Conservation (phyloP, 2,797 vertebrate species). For the Anolis apletophallus region DNA sequence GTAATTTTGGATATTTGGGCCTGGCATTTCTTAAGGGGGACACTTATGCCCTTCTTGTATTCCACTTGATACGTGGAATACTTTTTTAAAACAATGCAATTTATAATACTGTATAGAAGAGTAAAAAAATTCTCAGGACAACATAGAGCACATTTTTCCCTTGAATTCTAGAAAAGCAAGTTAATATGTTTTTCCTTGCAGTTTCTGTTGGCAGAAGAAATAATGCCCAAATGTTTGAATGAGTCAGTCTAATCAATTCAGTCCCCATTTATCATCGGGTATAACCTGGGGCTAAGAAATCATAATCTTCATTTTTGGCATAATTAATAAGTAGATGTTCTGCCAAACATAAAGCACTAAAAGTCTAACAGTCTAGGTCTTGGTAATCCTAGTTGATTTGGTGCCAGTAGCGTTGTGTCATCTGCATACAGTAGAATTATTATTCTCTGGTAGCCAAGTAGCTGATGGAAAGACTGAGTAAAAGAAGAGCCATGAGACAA, state of each 20-base stretch:
- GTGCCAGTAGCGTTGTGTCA: background rate
- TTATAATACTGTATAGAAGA: background rate
- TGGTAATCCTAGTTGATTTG: background rate
- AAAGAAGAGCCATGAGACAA: background rate
- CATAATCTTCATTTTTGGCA: background rate
- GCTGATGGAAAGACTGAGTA: no score
- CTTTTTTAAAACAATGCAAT: no score
- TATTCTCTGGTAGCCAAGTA: no score
- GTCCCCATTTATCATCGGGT: background rate
- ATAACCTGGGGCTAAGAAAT: background rate
- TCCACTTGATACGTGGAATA: background rate
- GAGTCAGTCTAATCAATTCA: background rate
- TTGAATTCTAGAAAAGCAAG: background rate
- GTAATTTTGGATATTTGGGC: background rate
- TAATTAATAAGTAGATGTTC: constrained; percentile 12
- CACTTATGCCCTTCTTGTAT: background rate
- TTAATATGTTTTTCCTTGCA: background rate
- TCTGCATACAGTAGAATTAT: background rate
- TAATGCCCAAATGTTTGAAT: constrained; percentile 17
- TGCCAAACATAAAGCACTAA: background rate
- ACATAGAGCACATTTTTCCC: background rate
- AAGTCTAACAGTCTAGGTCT: background rate
- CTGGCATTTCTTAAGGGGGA: background rate
- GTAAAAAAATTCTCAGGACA: background rate
- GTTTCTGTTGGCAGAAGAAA: constrained; percentile 24